Evolutionary conservation across 2,113 vertebrate species (phyloP), one percentile per base, ranked within the genome.

Genomic region (Numida meleagris): DNA sequence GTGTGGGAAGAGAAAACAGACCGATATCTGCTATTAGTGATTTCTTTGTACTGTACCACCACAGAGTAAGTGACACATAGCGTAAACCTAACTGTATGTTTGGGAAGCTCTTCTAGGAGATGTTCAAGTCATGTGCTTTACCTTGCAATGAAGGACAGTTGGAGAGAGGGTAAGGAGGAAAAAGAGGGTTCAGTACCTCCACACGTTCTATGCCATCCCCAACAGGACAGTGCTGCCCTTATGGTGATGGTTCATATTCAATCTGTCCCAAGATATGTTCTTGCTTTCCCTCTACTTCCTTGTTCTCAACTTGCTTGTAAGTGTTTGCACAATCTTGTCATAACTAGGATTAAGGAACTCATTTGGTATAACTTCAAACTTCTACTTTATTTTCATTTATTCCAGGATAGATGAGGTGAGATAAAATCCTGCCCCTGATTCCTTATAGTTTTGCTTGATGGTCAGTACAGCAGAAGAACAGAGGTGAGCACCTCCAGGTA

Each of bases 121-220:
- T 17, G 18, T 29, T 73, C 36, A 68, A 76, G 43, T 14, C 0
- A 0, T 23, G 9, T 24, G 15, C 40, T 93, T 82, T 58, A 72
- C 40, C 8, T 82, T 45, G 25, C 2, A 7, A 8, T n/a, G 73
- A n/a, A 87, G 58, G 53, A 51, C 31, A 87, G 25, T 3, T 87
- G 45, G 33, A 85, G 14, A 71, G 17, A 72, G 9, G 6, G 23
- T 38, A 71, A 73, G 23, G 4, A 10, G 5, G 14, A 66, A 78
- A 40, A 65, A 38, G 10, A 63, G 8, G 5, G 1, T 57, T 79
- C 0, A 0, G 11, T 57, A 40, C 4, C 10, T 59, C 18, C 58
- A 2, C 19, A 8, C 61, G 46, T 75, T 77, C 21, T 66, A 14
- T 1, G 3, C 24, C 48, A 6, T 79, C 33, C 58, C 24, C 3